A percentile compares a stretch with the other conserved stretches of the same genome.
phyloP scores from a whole-genome alignment of 2,113 vertebrate species.

The Sciurus niger region DNA sequence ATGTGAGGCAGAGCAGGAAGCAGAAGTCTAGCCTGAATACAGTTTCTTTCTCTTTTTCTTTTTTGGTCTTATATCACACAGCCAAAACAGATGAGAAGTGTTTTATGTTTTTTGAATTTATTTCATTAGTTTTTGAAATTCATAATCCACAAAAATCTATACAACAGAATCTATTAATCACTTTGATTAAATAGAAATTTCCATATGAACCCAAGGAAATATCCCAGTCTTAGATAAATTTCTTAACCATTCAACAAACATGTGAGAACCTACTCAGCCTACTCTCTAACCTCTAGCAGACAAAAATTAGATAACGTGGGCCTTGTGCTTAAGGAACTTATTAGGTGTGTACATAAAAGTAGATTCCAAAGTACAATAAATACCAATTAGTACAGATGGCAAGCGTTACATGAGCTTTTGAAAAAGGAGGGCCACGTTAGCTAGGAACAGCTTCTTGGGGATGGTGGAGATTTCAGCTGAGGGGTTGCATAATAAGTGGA shows the following conservation, averaged over 20 bases:
- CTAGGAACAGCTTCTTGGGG: background rate
- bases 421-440: background rate
- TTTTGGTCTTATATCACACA: background rate
- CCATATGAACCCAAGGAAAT: background rate
- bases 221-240: background rate
- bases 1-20: background rate
- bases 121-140: slow-evolving; percentile 42
- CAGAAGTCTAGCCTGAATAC: background rate
- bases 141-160: background rate
- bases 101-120: background rate
- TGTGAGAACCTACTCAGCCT: background rate
- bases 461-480: background rate
- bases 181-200: slow-evolving; percentile 37
- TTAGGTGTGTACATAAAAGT: background rate
- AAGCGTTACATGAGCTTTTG: background rate
- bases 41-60: background rate
- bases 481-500: background rate
- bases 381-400: background rate
- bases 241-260: background rate
- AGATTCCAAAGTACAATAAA: background rate
- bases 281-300: slow-evolving; percentile 17
- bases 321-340: background rate
- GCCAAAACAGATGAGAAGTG: background rate
- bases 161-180: background rate
- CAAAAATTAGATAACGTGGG: background rate